phyloP scores from a whole-genome alignment of 1,140 invertebrate species.

The Zaprionus tsacasi region DNA sequence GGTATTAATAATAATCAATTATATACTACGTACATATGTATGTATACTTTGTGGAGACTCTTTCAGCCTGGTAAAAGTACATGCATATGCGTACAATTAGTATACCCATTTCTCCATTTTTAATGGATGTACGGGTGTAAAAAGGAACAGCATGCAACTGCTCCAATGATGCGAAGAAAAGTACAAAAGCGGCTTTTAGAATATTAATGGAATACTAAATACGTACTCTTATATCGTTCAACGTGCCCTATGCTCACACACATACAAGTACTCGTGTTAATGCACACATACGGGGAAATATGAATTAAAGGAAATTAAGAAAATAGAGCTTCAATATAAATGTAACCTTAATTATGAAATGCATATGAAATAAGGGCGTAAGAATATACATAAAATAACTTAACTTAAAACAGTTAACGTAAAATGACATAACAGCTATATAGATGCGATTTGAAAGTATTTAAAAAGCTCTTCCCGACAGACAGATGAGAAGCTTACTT shows the following conservation, averaged over 20 bases:
- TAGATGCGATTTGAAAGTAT: neutral
- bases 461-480: conserved; percentile 36
- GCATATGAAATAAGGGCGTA: too few relatives aligned
- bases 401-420: too few relatives aligned
- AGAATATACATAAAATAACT: too few relatives aligned
- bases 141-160: conserved; percentile 56
- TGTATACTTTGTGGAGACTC: neutral
- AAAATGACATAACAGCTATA: too few relatives aligned
- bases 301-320: neutral
- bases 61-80: neutral
- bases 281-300: neutral
- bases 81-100: neutral
- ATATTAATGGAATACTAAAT: conserved; percentile 84
- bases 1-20: too few relatives aligned
- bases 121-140: conserved; percentile 35
- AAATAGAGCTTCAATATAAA: neutral
- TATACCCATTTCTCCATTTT: neutral
- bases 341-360: too few relatives aligned
- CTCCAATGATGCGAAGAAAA: conserved; percentile 69
- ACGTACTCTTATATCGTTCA: conserved; percentile 43
- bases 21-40: too few relatives aligned
- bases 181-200: conserved; percentile 82
- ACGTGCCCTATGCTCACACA: conserved; percentile 24
- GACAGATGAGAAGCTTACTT: conserved; percentile 9
- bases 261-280: conserved; percentile 6